A percentile compares a stretch with the other conserved stretches of the same genome.
Evolutionary conservation across 2,797 vertebrate species (phyloP).

Genomic region (Scleropages formosus): DNA sequence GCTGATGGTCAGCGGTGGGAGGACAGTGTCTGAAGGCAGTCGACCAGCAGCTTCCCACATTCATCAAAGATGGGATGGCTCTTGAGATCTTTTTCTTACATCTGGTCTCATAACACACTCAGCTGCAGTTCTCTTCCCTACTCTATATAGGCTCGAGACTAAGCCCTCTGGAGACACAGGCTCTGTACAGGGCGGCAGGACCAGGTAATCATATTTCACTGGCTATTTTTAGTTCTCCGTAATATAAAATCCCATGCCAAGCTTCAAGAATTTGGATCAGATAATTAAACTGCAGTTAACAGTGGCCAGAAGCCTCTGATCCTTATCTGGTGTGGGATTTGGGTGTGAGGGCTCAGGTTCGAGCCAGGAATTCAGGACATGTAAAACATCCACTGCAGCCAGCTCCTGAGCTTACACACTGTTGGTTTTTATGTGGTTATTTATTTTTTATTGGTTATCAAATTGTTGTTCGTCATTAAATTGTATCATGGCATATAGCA

Average conservation of each 20-base stretch:
- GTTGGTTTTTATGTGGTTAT: too few relatives aligned
- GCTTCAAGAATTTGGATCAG: constrained; percentile 29
- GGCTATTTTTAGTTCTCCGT: constrained; percentile 36
- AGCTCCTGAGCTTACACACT: neutral
- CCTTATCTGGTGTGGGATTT: constrained; percentile 32
- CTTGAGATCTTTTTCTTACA: neutral
- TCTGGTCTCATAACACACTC: neutral
- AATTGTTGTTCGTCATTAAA: too few relatives aligned
- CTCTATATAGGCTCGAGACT: constrained; percentile 22
- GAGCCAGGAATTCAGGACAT: constrained; percentile 34
- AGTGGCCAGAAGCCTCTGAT: constrained; percentile 33
- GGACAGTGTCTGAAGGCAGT: neutral
- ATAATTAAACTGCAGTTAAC: constrained; percentile 41
- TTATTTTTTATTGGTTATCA: too few relatives aligned
- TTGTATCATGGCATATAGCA: too few relatives aligned
- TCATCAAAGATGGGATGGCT: neutral
- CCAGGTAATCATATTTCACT: constrained; percentile 39
- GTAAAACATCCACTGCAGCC: constrained; percentile 30
- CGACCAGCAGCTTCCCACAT: too few relatives aligned
- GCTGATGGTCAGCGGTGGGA: neutral
- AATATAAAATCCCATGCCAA: constrained; percentile 33
- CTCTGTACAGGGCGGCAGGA: constrained; percentile 23
- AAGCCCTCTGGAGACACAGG: constrained; percentile 35
- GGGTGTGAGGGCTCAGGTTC: constrained; percentile 27
- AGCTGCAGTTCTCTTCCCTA: neutral